A percentile compares a stretch with the other conserved stretches of the same genome.
phyloP scores from a whole-genome alignment of 2,113 vertebrate genomes.

The Bujurquina vittata region DNA sequence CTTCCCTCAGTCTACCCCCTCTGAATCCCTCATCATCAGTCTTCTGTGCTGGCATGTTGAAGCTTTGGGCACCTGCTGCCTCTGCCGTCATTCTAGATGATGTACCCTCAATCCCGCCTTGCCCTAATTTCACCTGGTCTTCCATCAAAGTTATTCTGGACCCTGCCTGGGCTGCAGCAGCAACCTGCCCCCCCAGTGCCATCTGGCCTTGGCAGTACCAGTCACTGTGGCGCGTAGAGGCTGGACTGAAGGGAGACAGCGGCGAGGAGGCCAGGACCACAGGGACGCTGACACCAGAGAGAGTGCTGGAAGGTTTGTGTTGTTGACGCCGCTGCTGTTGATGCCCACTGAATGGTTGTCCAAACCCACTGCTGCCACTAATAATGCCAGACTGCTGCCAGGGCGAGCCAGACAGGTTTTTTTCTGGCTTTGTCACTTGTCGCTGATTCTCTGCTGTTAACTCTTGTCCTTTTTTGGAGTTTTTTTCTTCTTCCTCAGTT shows the following conservation, averaged over 20 bases:
- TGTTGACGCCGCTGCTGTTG: conserved; percentile 57
- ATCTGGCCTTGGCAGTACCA: conserved; percentile 62
- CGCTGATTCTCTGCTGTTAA: conserved; percentile 21
- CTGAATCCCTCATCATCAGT: conserved; percentile 43
- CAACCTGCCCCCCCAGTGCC: conserved; percentile 77
- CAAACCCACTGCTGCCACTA: conserved; percentile 49
- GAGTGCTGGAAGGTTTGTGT: conserved; percentile 33
- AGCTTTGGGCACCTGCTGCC: conserved; percentile 73
- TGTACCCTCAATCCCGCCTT: conserved; percentile 8
- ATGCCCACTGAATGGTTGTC: conserved; percentile 62
- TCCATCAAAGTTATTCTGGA: conserved; percentile 76
- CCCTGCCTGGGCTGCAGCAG: conserved; percentile 50
- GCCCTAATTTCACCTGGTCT: conserved; percentile 76
- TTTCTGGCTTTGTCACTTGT: conserved; percentile 24
- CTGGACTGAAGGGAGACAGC: conserved; percentile 43
- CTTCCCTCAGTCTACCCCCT: conserved; percentile 25
- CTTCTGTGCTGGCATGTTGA: conserved; percentile 66
- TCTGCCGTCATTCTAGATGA: background rate
- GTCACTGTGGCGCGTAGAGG: conserved; percentile 45
- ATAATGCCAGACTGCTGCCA: conserved; percentile 71
- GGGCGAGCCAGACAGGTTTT: conserved; percentile 66
- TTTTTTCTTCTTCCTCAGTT: conserved; percentile 69
- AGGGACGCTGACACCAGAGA: conserved; percentile 53
- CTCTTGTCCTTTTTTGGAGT: conserved; percentile 21
- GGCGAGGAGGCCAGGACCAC: conserved; percentile 38